phyloP scores from a whole-genome alignment of 2,888 invertebrate genomes.

The Adela reaumurella region DNA sequence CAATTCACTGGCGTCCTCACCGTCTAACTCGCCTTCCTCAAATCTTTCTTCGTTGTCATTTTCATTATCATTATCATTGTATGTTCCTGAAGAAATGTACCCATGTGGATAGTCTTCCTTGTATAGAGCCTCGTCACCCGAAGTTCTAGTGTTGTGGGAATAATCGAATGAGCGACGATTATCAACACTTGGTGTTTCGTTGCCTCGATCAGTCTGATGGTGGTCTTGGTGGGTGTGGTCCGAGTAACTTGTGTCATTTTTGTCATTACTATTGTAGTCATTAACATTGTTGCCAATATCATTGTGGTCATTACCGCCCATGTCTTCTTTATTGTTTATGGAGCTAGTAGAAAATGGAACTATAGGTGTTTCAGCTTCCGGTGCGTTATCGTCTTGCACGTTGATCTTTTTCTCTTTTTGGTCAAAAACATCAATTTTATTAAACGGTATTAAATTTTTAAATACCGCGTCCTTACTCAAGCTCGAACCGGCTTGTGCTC shows the following conservation, averaged over 20 bases:
- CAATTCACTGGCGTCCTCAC: slow-evolving; percentile 61
- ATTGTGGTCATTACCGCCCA: neutral
- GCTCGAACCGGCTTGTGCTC: slow-evolving; percentile 80
- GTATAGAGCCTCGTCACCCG: neutral
- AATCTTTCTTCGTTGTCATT: slow-evolving; percentile 23
- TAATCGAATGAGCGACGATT: slow-evolving; percentile 35
- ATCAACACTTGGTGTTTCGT: slow-evolving; percentile 3
- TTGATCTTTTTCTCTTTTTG: slow-evolving; percentile 38
- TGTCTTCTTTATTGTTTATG: slow-evolving; percentile 5
- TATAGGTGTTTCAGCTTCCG: slow-evolving; percentile 12
- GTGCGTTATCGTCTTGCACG: slow-evolving; percentile 17
- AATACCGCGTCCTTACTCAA: slow-evolving; percentile 53
- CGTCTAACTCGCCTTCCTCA: slow-evolving; percentile 44
- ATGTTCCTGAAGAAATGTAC: neutral
- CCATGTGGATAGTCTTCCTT: neutral
- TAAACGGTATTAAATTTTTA: slow-evolving; percentile 34
- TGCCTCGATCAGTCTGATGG: slow-evolving; percentile 19
- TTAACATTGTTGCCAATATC: too few relatives aligned
- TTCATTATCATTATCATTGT: slow-evolving; percentile 2
- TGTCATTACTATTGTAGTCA: too few relatives aligned
- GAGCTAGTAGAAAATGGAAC: slow-evolving; percentile 13
- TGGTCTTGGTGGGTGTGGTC: slow-evolving; percentile 38
- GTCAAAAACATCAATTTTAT: slow-evolving; percentile 42
- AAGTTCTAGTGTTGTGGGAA: slow-evolving; percentile 18
- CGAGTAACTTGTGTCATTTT: slow-evolving; percentile 22